A percentile compares a stretch with the other conserved stretches of the same genome.
phyloP scores from a whole-genome alignment of 2,797 vertebrate genomes.

The Lates japonicus region DNA sequence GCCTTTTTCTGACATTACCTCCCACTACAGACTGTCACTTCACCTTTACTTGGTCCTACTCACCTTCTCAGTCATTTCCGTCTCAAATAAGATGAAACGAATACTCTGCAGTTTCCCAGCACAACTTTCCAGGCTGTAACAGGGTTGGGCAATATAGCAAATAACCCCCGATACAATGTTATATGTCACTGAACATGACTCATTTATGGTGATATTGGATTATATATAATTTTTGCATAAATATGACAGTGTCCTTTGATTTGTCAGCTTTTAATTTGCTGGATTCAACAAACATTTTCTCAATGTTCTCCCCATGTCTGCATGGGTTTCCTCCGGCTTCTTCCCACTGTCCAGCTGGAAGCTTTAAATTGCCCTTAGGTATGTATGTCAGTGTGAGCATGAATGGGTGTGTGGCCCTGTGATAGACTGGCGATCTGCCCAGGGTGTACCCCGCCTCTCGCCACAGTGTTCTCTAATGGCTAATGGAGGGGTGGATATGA shows the following conservation, averaged over 20 bases:
- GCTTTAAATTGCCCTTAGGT: no score
- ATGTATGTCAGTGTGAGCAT: no score
- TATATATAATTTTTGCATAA: background rate
- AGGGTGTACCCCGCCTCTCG: no score
- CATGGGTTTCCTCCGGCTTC: no score
- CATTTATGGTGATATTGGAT: background rate
- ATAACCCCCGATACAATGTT: no score
- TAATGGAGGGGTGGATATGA: no score
- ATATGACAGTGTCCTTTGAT: background rate
- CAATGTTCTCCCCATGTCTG: no score
- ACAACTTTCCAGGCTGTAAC: background rate
- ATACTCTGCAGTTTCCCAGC: background rate
- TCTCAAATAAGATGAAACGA: background rate
- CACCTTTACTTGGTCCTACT: background rate
- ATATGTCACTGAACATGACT: background rate
- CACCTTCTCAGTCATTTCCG: background rate
- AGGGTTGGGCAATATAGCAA: background rate
- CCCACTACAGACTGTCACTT: background rate
- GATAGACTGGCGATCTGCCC: no score
- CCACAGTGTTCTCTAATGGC: no score
- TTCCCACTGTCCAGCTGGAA: no score
- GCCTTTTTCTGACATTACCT: conserved; percentile 15
- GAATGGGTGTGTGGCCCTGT: no score
- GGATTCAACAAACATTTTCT: no score
- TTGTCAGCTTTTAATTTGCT: background rate